Evolutionary conservation across 2,888 invertebrate species (phyloP), one percentile per base, ranked within the genome.

Genomic region (Galerucella pusilla): DNA sequence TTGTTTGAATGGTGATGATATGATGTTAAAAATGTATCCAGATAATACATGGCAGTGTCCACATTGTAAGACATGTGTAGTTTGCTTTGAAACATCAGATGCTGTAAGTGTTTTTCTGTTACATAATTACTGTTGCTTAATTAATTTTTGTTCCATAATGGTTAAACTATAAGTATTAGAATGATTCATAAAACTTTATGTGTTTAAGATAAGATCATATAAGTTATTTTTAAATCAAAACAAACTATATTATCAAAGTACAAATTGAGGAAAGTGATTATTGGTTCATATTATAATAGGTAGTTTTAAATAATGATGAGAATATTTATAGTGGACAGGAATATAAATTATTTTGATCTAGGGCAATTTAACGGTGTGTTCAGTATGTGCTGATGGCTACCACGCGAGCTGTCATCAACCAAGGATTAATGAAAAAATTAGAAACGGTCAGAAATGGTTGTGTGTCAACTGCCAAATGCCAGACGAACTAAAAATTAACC

Each of bases 41-140:
- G 92, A 92, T 80, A 91, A 91, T 80, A 92, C 92, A 46, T 97
- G 96, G 95, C 96, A 96, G 83, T 97, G 97, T 85, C 94, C 94
- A 69, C 94, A 95, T 84, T 97, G 97, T 84, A 97, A 96, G 87
- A 94, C 93, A 12, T 97, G 97, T 87, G 91, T 92, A 64, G 89
- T 95, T 59, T 97, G 96, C 84, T 92, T 91, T 81, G 94, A 95
- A 88, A 93, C 93, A 10, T 91, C 92, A 81, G 93, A 93, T 88
- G 91, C 92, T 85, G 91, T 94, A 89, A 91, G 92, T 91, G 80
- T 65, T 75, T 68, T 52, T 64, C n/a, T 60, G 49, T 67, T 63
- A n/a, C 2, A 59, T n/a, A 25, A 60, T 54, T 46, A 12, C 12
- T 12, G 12, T 46, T 12, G 10, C 46, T 46, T 0, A 46, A 46